phyloP scores from a whole-genome alignment of 2,888 invertebrate genomes.

The Caenorhabditis wallacei region DNA sequence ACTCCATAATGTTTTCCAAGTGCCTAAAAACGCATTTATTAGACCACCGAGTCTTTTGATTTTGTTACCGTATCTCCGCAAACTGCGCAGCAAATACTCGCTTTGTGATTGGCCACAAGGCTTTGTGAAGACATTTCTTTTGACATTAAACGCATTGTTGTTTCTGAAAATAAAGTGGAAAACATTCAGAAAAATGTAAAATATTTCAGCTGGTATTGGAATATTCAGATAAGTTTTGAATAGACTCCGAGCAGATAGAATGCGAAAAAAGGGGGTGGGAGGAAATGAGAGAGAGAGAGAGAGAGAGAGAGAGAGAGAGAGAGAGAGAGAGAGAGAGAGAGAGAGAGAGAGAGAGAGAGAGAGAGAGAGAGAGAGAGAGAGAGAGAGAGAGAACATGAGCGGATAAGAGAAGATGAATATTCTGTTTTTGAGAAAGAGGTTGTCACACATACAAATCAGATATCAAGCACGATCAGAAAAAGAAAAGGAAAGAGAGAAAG shows the following conservation, averaged over 20 bases:
- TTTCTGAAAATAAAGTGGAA: constrained; percentile 41
- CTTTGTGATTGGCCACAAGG: constrained; percentile 62
- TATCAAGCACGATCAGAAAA: constrained; percentile 46
- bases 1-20: constrained; percentile 77
- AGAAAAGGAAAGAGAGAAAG: background rate
- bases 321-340: constrained; percentile 2
- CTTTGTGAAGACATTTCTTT: constrained; percentile 44
- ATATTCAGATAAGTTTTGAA: constrained; percentile 11
- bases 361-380: background rate
- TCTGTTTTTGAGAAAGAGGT: background rate
- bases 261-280: constrained; percentile 7
- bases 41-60: background rate
- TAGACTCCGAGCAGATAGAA: constrained; percentile 2
- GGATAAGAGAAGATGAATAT: background rate
- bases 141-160: constrained; percentile 49
- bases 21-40: constrained; percentile 59
- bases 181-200: constrained; percentile 17
- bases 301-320: background rate
- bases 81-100: constrained; percentile 63
- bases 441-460: constrained; percentile 50
- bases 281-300: background rate
- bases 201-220: background rate
- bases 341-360: background rate
- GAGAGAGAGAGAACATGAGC: constrained; percentile 2
- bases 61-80: constrained; percentile 64